These are phyloP conservation scores for Zootoca vivipara DNA, from an alignment of 2,113 vertebrate species.

Conservation along the genomic window DNA sequence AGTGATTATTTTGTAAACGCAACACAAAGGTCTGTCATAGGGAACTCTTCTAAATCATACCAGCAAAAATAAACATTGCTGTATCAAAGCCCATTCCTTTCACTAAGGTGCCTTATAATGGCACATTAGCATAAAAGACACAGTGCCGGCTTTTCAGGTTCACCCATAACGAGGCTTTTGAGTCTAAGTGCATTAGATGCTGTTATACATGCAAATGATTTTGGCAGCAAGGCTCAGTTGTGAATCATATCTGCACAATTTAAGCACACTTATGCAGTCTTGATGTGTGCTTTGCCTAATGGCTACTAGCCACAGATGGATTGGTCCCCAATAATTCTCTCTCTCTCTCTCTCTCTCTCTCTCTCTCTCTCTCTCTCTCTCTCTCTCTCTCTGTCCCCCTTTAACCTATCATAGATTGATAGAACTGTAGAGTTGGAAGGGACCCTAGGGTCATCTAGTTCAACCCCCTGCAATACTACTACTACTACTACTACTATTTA, in stretches of 20 bases:
- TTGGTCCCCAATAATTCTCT: too few species aligned
- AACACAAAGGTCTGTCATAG: conserved; percentile 69
- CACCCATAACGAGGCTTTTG: conserved; percentile 41
- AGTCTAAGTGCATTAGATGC: conserved; percentile 54
- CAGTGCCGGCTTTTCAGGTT: conserved; percentile 68
- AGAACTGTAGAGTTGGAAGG: too few species aligned
- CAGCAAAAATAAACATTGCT: conserved; percentile 71
- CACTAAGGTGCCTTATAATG: conserved; percentile 58
- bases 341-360: too few species aligned
- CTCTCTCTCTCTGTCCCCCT: background rate
- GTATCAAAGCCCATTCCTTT: conserved; percentile 65
- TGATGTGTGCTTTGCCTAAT: conserved; percentile 9
- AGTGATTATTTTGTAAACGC: conserved; percentile 69
- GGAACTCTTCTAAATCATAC: conserved; percentile 65
- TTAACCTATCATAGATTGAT: background rate
- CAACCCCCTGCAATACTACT: too few species aligned
- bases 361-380: too few species aligned
- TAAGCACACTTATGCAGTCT: conserved; percentile 13
- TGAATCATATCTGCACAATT: conserved; percentile 63
- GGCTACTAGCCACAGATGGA: background rate
- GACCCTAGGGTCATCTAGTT: too few species aligned
- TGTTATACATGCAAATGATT: conserved; percentile 56
- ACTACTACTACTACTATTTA: too few species aligned
- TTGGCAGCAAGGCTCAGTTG: conserved; percentile 56
- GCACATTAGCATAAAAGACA: conserved; percentile 70